Percentiles rank a stretch among this genome's conserved stretches.
These are phyloP conservation scores for Coelopa pilipes DNA, from an alignment of 2,888 invertebrate genomes.

Conservation along the genomic window DNA sequence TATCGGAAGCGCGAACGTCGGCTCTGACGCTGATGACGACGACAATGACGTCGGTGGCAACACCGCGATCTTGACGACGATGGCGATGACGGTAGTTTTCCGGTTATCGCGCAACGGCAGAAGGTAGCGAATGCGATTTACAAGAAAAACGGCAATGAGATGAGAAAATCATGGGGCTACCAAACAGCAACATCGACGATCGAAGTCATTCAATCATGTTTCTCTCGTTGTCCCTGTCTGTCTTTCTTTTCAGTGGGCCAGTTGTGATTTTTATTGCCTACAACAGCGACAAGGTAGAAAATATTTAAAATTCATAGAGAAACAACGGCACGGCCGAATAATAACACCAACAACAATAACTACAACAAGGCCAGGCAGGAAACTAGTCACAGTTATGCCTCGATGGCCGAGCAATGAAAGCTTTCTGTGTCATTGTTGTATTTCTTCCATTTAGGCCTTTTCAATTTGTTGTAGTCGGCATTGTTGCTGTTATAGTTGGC, in stretches of 20 bases:
- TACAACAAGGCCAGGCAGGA: conserved; percentile 18
- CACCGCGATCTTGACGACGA: neutral
- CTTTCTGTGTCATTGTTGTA: neutral
- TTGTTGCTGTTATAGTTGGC: neutral
- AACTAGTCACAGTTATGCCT: conserved; percentile 15
- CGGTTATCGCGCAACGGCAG: conserved; percentile 17
- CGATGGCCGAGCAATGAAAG: conserved; percentile 11
- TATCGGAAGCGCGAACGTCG: conserved; percentile 46
- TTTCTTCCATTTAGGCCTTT: too few relatives aligned
- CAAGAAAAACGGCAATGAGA: conserved; percentile 7
- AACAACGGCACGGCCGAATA: too few relatives aligned
- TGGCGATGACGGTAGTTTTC: conserved; percentile 25
- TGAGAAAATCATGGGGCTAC: neutral
- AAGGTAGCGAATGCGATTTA: conserved; percentile 9
- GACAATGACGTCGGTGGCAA: neutral
- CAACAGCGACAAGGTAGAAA: neutral
- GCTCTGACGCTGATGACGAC: conserved; percentile 4
- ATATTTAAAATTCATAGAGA: neutral
- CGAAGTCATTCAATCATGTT: neutral
- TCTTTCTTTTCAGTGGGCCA: too few relatives aligned
- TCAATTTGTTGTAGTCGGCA: too few relatives aligned
- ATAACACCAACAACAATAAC: conserved; percentile 25
- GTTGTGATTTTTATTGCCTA: neutral
- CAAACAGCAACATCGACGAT: neutral
- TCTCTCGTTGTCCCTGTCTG: too few relatives aligned